phyloP scores from a whole-genome alignment of 2,797 vertebrate genomes.

The Scarus forsteni region DNA sequence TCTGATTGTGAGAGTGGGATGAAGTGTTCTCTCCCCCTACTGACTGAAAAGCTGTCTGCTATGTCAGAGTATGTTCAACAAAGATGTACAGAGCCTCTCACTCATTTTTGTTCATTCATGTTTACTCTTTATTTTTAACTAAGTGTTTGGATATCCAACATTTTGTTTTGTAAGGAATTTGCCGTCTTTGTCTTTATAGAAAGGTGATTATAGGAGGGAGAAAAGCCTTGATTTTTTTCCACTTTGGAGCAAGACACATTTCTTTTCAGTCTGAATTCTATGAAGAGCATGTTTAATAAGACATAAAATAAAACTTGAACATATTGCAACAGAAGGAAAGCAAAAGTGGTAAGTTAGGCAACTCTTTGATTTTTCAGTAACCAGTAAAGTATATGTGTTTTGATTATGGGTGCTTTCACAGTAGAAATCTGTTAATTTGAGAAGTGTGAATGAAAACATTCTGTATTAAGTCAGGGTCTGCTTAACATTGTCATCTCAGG shows the following conservation, averaged over 20 bases:
- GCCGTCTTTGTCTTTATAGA: neutral
- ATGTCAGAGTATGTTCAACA: slow-evolving; percentile 33
- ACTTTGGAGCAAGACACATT: neutral
- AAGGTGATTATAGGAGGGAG: neutral
- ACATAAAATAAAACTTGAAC: neutral
- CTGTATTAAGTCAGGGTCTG: too few relatives aligned
- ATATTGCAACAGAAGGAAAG: too few relatives aligned
- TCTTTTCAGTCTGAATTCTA: neutral
- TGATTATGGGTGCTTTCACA: too few relatives aligned
- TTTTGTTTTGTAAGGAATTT: neutral
- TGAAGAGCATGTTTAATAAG: too few relatives aligned
- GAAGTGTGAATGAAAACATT: too few relatives aligned
- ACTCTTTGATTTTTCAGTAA: too few relatives aligned
- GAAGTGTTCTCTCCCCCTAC: slow-evolving; percentile 80
- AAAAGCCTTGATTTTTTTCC: neutral
- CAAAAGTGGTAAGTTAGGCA: too few relatives aligned
- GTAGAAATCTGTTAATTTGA: too few relatives aligned
- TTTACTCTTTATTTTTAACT: neutral
- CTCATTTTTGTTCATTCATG: slow-evolving; percentile 10
- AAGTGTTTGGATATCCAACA: slow-evolving; percentile 2
- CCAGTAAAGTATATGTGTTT: too few relatives aligned
- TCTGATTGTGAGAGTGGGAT: slow-evolving; percentile 64
- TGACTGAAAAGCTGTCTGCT: slow-evolving; percentile 73
- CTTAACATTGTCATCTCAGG: too few relatives aligned
- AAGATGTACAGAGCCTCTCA: slow-evolving; percentile 16